Conservation (phyloP, 2,797 vertebrate genomes). For the Lacerta agilis region DNA sequence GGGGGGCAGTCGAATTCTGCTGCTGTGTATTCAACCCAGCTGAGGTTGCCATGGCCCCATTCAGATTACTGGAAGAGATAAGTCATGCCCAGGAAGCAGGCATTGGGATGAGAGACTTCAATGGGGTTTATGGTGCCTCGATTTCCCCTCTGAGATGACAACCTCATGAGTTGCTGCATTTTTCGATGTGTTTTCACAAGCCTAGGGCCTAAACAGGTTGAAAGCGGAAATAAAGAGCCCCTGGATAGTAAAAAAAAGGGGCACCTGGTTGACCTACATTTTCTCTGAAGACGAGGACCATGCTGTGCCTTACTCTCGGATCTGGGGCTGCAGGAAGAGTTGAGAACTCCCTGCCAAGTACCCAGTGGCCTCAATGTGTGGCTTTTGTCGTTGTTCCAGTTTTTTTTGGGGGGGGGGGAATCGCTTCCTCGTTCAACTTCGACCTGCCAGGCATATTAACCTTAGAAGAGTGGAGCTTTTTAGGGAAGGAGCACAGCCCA, state of each 20-base stretch:
- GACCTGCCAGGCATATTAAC: neutral
- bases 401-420: too few species aligned
- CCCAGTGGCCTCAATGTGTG: neutral
- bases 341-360: too few species aligned
- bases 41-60: too few species aligned
- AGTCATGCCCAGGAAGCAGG: neutral
- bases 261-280: neutral
- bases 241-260: neutral
- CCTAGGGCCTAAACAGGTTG: neutral
- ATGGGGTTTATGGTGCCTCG: neutral
- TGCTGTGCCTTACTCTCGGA: neutral
- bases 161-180: neutral
- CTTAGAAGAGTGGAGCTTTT: neutral
- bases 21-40: neutral
- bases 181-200: neutral
- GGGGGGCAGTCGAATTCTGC: neutral
- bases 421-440: neutral
- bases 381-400: neutral
- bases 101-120: neutral
- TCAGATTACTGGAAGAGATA: neutral
- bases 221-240: neutral
- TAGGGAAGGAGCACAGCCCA: neutral
- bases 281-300: too few species aligned
- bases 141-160: neutral
- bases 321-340: neutral